Conservation (phyloP, 2,113 vertebrate species). For the Gila orcuttii region DNA sequence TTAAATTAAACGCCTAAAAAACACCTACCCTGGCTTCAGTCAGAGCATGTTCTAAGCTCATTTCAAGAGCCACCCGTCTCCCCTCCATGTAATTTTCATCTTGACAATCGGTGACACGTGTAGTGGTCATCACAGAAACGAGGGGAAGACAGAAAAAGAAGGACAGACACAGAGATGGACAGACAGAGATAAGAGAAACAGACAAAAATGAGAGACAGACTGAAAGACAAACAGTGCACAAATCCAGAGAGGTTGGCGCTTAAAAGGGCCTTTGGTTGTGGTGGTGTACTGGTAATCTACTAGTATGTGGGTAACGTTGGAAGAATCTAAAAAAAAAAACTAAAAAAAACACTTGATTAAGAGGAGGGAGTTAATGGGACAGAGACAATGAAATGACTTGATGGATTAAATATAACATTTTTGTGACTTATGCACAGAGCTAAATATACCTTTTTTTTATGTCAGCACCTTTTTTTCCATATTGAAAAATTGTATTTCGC, state of each 20-base stretch:
- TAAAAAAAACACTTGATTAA: no score
- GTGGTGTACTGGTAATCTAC: neutral
- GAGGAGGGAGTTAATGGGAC: neutral
- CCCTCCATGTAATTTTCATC: neutral
- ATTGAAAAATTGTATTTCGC: no score
- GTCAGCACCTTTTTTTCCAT: neutral
- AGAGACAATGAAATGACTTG: neutral
- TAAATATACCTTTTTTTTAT: neutral
- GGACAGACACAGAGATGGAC: no score
- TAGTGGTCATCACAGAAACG: neutral
- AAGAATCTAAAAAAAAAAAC: neutral
- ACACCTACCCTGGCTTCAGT: neutral
- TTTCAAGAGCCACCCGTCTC: neutral
- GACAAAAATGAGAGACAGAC: neutral
- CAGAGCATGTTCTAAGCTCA: neutral
- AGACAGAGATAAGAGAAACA: no score
- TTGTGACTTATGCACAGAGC: neutral
- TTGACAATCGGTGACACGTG: neutral
- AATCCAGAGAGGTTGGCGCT: neutral
- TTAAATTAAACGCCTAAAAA: no score
- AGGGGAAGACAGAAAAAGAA: neutral
- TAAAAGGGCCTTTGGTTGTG: constrained; percentile 2
- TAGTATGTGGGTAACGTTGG: neutral
- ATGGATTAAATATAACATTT: neutral
- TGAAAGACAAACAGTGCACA: neutral